Percentiles rank a stretch among this genome's conserved stretches.
Evolutionary conservation across 2,888 invertebrate genomes (phyloP).

Genomic region (Pandemis corylana): DNA sequence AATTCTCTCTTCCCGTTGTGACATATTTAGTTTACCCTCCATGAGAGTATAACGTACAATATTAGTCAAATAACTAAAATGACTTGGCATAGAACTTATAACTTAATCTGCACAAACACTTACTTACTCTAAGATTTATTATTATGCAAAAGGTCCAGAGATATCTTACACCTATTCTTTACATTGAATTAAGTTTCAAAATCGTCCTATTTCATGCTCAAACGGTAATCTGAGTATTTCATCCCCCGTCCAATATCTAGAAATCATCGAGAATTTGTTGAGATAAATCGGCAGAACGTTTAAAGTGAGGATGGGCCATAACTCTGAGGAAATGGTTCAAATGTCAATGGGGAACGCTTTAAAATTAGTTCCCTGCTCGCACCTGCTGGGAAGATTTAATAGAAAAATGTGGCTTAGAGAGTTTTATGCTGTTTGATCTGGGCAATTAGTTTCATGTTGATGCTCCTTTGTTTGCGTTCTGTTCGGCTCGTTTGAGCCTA

Average conservation of each 20-base stretch:
- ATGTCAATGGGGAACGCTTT: conserved; percentile 48
- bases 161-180: conserved; percentile 8
- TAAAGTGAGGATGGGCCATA: conserved; percentile 49
- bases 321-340: conserved; percentile 50
- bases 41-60: too few relatives aligned
- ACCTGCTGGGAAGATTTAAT: conserved; percentile 46
- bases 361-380: conserved; percentile 45
- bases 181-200: conserved; percentile 26
- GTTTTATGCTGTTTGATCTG: conserved; percentile 22
- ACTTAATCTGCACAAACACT: too few relatives aligned
- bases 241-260: conserved; percentile 46
- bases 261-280: conserved; percentile 50
- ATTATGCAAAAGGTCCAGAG: neutral
- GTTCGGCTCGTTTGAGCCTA: neutral
- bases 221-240: conserved; percentile 40
- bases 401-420: conserved; percentile 37
- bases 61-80: too few relatives aligned
- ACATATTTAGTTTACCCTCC: too few relatives aligned
- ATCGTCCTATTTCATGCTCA: conserved; percentile 24
- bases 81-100: too few relatives aligned
- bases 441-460: neutral
- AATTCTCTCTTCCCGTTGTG: too few relatives aligned
- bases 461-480: conserved; percentile 1
- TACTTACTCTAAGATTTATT: too few relatives aligned
- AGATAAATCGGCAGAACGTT: conserved; percentile 49